These are phyloP conservation scores for Muscicapa adusta DNA, from an alignment of 2,113 vertebrate species.

Conservation along the genomic window DNA sequence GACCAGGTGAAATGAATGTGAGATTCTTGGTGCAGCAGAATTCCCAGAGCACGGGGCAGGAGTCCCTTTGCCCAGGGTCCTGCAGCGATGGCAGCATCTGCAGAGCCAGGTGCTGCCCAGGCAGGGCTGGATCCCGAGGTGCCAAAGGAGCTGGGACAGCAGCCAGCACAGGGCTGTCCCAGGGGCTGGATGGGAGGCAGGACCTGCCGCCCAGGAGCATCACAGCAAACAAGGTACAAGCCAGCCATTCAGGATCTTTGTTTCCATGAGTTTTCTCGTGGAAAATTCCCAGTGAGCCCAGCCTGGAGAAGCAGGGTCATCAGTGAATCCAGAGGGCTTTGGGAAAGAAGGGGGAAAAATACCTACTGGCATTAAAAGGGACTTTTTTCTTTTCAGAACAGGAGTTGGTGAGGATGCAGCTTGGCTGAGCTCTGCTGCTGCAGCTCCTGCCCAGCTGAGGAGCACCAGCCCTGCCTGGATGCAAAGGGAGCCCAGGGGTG, in stretches of 20 bases:
- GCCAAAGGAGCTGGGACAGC: accelerated
- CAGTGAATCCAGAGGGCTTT: neutral
- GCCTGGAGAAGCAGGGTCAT: neutral
- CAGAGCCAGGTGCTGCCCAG: neutral
- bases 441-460: neutral
- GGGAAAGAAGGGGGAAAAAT: neutral
- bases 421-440: neutral
- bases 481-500: too few relatives aligned
- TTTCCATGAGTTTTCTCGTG: neutral
- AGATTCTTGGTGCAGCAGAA: neutral
- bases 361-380: neutral
- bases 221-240: neutral
- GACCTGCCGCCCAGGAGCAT: neutral
- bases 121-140: accelerated
- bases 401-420: neutral
- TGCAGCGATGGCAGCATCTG: accelerated
- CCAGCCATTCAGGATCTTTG: neutral
- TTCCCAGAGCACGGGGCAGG: neutral
- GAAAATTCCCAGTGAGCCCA: neutral
- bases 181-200: neutral
- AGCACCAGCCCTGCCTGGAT: neutral
- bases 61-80: accelerated
- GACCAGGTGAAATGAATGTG: accelerated
- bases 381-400: neutral
- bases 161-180: neutral